A percentile compares a stretch with the other conserved stretches of the same genome.
Conservation (phyloP, 2,888 invertebrate genomes). For the Monoplex corrugatus region DNA sequence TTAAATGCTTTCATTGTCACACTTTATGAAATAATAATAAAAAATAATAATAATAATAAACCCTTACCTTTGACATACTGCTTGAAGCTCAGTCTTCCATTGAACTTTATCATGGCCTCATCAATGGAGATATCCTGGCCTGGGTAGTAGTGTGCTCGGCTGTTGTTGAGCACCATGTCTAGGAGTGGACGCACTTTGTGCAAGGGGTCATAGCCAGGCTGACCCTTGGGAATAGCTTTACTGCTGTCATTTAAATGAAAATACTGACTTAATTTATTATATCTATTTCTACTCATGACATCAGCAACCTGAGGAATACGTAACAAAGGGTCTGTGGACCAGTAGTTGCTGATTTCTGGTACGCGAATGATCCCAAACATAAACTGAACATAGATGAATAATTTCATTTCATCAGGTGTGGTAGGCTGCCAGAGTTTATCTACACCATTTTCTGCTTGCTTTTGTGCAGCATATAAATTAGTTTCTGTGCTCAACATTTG, state of each 20-base stretch:
- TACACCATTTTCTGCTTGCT: background rate
- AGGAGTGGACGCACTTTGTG: background rate
- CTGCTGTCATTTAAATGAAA: constrained; percentile 19
- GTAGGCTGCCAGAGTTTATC: background rate
- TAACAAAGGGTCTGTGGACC: background rate
- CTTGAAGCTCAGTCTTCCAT: background rate
- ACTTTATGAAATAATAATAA: too few species aligned
- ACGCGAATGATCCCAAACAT: background rate
- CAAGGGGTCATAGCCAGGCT: constrained; percentile 13
- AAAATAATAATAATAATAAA: too few species aligned
- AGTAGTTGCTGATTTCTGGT: background rate
- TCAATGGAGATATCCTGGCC: constrained; percentile 24
- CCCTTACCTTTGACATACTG: constrained; percentile 15
- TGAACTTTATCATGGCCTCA: constrained; percentile 23
- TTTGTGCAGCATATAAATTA: background rate
- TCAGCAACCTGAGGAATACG: background rate
- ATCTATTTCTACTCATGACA: background rate
- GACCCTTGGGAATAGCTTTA: background rate
- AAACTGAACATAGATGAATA: background rate
- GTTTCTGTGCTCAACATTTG: background rate
- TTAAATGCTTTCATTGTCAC: too few species aligned
- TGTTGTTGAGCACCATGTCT: background rate
- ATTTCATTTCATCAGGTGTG: background rate
- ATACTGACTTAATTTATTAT: background rate
- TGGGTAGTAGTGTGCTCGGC: background rate